These are phyloP conservation scores for Sebastes trivittatus DNA, from an alignment of 2,797 vertebrate species.

Conservation along the genomic window DNA sequence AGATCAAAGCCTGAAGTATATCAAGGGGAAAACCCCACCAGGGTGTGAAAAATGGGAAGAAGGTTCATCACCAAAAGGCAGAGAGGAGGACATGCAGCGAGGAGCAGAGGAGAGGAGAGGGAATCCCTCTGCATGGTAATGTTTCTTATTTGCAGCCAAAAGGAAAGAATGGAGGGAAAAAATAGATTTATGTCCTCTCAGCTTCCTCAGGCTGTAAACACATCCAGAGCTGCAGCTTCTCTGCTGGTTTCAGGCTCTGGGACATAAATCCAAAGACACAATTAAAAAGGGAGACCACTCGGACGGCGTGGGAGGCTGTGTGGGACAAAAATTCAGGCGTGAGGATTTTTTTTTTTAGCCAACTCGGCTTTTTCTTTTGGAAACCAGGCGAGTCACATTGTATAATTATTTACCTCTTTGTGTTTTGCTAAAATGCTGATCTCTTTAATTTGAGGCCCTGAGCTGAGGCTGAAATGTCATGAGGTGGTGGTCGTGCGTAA, in stretches of 20 bases:
- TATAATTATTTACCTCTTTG: constrained; percentile 95
- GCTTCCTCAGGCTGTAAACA: constrained; percentile 89
- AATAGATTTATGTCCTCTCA: constrained; percentile 91
- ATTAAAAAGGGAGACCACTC: constrained; percentile 81
- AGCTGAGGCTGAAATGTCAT: constrained; percentile 78
- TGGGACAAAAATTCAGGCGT: constrained; percentile 86
- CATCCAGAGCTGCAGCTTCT: constrained; percentile 81
- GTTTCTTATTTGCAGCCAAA: constrained; percentile 88
- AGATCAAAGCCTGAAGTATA: constrained; percentile 51
- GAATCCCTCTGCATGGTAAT: constrained; percentile 91
- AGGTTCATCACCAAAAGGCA: constrained; percentile 85
- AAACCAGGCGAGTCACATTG: constrained; percentile 53
- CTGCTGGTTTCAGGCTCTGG: constrained; percentile 75
- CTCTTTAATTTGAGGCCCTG: constrained; percentile 64
- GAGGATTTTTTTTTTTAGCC: constrained; percentile 83
- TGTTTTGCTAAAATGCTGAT: constrained; percentile 91
- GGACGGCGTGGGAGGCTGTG: constrained; percentile 90
- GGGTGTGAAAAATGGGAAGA: constrained; percentile 72
- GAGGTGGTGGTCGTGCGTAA: constrained; percentile 20
- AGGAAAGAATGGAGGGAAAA: constrained; percentile 49
- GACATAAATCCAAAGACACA: constrained; percentile 72
- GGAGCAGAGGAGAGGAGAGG: constrained; percentile 81
- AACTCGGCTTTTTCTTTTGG: constrained; percentile 65
- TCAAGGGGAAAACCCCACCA: constrained; percentile 51
- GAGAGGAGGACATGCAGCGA: constrained; percentile 80